Conservation (phyloP, 1,140 invertebrate species). For the Thalassaphorura encarpata region DNA sequence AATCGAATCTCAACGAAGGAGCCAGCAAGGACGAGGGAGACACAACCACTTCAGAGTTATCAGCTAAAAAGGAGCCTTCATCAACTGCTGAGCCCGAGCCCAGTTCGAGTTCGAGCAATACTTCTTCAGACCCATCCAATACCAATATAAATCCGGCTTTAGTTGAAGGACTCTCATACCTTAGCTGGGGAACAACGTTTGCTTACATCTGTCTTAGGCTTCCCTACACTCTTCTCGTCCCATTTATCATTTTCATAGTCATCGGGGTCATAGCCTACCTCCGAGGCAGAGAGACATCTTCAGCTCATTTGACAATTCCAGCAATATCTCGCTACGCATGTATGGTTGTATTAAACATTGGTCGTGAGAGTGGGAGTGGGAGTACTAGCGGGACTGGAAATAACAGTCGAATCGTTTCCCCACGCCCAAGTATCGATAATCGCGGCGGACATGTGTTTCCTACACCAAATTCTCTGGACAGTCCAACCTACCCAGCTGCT, state of each 20-base stretch:
- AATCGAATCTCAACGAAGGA: too few species aligned
- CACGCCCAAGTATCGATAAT: not conserved
- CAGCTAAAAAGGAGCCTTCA: too few species aligned
- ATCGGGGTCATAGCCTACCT: slow-evolving; percentile 12
- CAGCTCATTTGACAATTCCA: slow-evolving; percentile 8
- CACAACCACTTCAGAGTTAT: too few species aligned
- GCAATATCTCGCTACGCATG: slow-evolving; percentile 16
- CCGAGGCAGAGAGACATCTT: not conserved
- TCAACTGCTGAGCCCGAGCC: too few species aligned
- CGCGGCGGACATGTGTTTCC: not conserved
- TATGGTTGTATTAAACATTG: slow-evolving; percentile 25
- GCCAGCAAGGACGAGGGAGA: too few species aligned
- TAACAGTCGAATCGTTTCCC: not conserved
- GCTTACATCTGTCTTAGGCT: slow-evolving; percentile 10
- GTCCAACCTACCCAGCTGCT: not conserved
- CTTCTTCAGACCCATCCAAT: too few species aligned
- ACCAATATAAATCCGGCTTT: too few species aligned
- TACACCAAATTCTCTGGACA: not conserved
- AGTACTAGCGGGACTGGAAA: not conserved
- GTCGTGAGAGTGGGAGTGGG: not conserved
- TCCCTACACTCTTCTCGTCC: slow-evolving; percentile 13
- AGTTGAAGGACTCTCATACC: slow-evolving; percentile 12
- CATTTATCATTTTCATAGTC: slow-evolving; percentile 3
- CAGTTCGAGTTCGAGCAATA: too few species aligned
- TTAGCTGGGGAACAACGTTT: slow-evolving; percentile 9